Conservation (phyloP, 2,113 vertebrate species). For the Tilapia sparmanii region DNA sequence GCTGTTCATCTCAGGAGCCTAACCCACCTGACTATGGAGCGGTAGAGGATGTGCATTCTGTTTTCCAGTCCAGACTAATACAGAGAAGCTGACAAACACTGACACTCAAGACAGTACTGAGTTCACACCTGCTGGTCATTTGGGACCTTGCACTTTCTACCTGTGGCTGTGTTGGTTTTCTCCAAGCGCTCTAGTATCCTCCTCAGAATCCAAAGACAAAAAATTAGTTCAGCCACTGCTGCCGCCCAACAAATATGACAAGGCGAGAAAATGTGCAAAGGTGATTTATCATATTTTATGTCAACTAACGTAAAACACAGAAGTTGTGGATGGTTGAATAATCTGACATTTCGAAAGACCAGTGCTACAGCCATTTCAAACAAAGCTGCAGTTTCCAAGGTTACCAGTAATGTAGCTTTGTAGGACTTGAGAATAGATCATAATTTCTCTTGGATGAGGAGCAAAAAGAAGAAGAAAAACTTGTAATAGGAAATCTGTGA, state of each 20-base stretch:
- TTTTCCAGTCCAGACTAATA: not conserved
- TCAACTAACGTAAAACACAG: not conserved
- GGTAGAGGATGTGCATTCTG: not conserved
- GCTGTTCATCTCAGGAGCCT: not conserved
- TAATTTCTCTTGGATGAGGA: slow-evolving; percentile 31
- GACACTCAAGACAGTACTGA: not conserved
- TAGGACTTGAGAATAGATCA: slow-evolving; percentile 16
- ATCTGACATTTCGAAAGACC: not conserved
- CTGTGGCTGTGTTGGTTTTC: not conserved
- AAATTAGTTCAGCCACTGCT: not conserved
- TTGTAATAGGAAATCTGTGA: not conserved
- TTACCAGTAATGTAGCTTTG: slow-evolving; percentile 40
- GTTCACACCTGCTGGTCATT: not conserved
- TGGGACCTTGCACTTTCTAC: not conserved
- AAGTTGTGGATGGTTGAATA: slow-evolving; percentile 1
- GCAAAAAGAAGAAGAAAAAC: not conserved
- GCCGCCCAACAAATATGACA: not conserved
- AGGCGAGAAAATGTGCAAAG: not conserved
- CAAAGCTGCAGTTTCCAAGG: slow-evolving; percentile 59
- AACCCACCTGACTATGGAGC: not conserved
- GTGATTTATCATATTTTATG: not conserved
- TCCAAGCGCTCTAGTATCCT: not conserved
- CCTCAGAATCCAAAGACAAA: not conserved
- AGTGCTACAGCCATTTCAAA: slow-evolving; percentile 30
- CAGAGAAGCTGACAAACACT: not conserved